These are phyloP conservation scores for Daphoenositta chrysoptera DNA, from an alignment of 2,113 vertebrate species.

Conservation along the genomic window DNA sequence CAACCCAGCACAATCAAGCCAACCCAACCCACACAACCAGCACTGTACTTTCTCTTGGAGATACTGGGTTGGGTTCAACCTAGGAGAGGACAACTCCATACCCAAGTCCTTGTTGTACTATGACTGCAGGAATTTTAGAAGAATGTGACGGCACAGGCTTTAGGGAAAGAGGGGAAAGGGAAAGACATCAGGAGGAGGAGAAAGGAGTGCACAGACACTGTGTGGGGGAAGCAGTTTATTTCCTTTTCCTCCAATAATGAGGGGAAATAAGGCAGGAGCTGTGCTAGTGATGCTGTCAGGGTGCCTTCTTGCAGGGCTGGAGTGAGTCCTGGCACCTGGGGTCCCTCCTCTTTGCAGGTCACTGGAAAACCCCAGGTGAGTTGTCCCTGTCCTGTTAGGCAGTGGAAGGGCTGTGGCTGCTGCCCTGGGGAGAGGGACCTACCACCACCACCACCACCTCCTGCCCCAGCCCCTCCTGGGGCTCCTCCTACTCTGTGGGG, in stretches of 20 bases:
- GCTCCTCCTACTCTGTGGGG: no score
- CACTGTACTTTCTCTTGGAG: neutral
- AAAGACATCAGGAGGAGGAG: neutral
- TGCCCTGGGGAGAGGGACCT: neutral
- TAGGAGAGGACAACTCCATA: neutral
- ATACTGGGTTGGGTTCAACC: neutral
- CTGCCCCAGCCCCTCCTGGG: neutral
- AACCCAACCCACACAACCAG: neutral
- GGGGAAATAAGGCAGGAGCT: rapidly evolving
- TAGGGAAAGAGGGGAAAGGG: neutral
- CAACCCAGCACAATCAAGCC: neutral
- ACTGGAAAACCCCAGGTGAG: rapidly evolving
- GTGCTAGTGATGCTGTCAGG: neutral
- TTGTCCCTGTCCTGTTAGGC: neutral
- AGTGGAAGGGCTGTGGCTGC: neutral
- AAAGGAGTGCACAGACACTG: neutral
- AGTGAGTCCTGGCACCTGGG: neutral
- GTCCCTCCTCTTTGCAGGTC: rapidly evolving
- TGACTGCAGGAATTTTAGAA: neutral
- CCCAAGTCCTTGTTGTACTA: neutral
- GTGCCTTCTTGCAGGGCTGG: neutral
- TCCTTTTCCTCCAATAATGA: neutral
- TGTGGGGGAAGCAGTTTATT: neutral
- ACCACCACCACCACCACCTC: rapidly evolving
- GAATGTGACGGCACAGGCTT: neutral